A percentile compares a stretch with the other conserved stretches of the same genome.
Conservation (phyloP, 2,888 invertebrate genomes). For the Physocephala rufipes region DNA sequence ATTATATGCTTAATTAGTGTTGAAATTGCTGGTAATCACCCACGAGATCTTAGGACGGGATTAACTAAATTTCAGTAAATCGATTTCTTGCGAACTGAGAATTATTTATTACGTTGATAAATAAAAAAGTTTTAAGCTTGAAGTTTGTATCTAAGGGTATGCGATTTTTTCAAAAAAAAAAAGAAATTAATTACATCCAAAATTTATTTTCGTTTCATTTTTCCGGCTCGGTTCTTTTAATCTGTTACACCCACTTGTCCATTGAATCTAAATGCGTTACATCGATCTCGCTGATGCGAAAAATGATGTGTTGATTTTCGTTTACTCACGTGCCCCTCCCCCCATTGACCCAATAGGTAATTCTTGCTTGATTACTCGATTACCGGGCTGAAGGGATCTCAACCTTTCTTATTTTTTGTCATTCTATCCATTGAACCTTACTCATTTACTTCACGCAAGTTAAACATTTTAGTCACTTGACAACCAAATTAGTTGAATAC, state of each 20-base stretch:
- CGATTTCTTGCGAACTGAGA: no score
- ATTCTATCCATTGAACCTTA: slow-evolving; percentile 12
- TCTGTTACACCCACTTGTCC: background rate
- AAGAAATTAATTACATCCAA: no score
- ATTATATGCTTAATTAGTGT: slow-evolving; percentile 47
- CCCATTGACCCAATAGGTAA: background rate
- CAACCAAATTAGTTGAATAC: slow-evolving; percentile 64
- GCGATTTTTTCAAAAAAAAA: no score
- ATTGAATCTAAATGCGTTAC: slow-evolving; percentile 20
- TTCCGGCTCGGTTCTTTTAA: no score
- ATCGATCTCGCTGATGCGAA: slow-evolving; percentile 39
- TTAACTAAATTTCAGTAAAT: no score
- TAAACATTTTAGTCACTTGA: slow-evolving; percentile 61
- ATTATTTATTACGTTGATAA: no score
- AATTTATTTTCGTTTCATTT: no score
- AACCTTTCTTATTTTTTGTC: slow-evolving; percentile 39
- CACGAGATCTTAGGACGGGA: slow-evolving; percentile 37
- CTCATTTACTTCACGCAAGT: background rate
- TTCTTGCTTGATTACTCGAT: no score
- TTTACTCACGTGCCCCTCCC: slow-evolving; percentile 28
- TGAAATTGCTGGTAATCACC: slow-evolving; percentile 47
- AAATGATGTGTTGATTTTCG: slow-evolving; percentile 42
- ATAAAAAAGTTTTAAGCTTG: no score
- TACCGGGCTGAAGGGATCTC: slow-evolving; percentile 43
- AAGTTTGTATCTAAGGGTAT: no score